A percentile compares a stretch with the other conserved stretches of the same genome.
These are phyloP conservation scores for Cremastobaeus sp. DNA, from an alignment of 2,888 invertebrate species.

Conservation along the genomic window DNA sequence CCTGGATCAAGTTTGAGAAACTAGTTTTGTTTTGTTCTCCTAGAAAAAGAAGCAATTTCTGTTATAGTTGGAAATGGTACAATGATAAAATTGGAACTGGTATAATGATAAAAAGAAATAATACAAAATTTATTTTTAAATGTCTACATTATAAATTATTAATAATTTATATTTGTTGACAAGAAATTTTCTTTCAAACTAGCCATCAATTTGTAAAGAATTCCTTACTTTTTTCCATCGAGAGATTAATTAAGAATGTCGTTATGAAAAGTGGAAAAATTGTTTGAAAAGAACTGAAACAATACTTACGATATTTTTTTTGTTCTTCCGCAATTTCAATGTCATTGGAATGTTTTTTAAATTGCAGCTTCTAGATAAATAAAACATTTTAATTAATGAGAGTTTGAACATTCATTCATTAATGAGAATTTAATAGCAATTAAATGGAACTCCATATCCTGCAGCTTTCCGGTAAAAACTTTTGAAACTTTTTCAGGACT, in stretches of 20 bases:
- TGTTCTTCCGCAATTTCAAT: conserved; percentile 76
- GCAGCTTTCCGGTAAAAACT: conserved; percentile 50
- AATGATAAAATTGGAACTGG: neutral
- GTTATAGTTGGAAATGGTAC: neutral
- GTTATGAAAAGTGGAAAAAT: neutral
- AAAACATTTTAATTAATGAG: conserved; percentile 13
- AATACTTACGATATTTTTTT: conserved; percentile 74
- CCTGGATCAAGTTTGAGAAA: conserved; percentile 73
- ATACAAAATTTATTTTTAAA: too few relatives aligned
- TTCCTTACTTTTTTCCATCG: neutral
- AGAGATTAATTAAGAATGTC: neutral
- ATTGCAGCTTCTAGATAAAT: conserved; percentile 68
- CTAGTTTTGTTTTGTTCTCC: conserved; percentile 74
- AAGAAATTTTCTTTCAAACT: too few relatives aligned
- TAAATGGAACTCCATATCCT: neutral
- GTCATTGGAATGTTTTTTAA: conserved; percentile 74
- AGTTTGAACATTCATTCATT: neutral
- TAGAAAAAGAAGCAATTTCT: conserved; percentile 51
- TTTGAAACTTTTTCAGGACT: too few relatives aligned
- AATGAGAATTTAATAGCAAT: neutral
- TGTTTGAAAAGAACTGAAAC: conserved; percentile 14
- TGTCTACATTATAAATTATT: too few relatives aligned
- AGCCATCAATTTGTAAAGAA: too few relatives aligned
- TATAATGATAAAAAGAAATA: neutral
- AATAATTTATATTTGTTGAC: too few relatives aligned